Evolutionary conservation across 2,888 invertebrate genomes (phyloP).

Genomic region (Torymus tubicola): DNA sequence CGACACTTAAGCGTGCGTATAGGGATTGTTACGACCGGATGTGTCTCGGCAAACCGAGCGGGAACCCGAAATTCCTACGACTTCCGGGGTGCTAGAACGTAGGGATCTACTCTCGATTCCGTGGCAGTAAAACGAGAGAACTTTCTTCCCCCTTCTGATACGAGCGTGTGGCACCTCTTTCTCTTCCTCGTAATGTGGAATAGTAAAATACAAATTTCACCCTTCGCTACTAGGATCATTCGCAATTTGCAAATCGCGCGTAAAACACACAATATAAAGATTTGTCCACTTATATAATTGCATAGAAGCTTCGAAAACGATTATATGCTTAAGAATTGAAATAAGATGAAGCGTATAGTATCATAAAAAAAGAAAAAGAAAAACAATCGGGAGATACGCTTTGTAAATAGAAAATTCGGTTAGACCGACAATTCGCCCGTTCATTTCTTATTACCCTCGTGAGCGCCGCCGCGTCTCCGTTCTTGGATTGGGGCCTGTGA

Average conservation of each 20-base stretch:
- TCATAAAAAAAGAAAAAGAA: background rate
- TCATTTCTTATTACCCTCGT: conserved; percentile 43
- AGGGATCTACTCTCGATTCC: conserved; percentile 50
- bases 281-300: conserved; percentile 7
- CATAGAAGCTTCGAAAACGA: too few species aligned
- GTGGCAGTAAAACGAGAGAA: conserved; percentile 56
- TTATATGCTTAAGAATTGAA: background rate
- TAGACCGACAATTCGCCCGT: conserved; percentile 29
- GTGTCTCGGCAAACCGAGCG: conserved; percentile 67
- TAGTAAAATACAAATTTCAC: conserved; percentile 39
- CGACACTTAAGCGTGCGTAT: conserved; percentile 47
- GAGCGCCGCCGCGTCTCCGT: conserved; percentile 36
- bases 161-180: conserved; percentile 21
- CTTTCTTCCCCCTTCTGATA: conserved; percentile 75
- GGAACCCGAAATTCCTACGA: conserved; percentile 70
- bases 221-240: background rate
- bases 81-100: conserved; percentile 42
- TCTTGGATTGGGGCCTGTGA: conserved; percentile 45
- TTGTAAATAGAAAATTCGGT: conserved; percentile 53
- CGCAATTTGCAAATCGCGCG: conserved; percentile 43
- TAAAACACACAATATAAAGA: background rate
- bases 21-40: conserved; percentile 64
- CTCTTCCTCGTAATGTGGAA: conserved; percentile 32
- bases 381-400: conserved; percentile 9
- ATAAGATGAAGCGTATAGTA: background rate